phyloP scores from a whole-genome alignment of 2,113 vertebrate genomes.

The Gorsachius goisagi region DNA sequence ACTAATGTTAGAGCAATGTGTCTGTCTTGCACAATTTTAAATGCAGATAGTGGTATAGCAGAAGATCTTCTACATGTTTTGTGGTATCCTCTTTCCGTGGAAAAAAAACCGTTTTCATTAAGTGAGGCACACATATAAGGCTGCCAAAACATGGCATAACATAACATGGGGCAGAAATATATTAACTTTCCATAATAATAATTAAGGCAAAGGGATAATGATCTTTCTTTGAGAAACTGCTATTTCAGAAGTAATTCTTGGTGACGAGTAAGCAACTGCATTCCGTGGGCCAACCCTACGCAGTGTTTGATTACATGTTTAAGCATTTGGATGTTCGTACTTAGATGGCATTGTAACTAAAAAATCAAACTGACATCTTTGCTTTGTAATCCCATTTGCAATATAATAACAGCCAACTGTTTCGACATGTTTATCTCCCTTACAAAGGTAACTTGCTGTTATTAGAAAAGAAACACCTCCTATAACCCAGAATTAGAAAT shows the following conservation, averaged over 20 bases:
- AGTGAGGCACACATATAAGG: neutral
- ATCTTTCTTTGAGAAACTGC: neutral
- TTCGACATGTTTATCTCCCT: neutral
- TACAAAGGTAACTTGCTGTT: neutral
- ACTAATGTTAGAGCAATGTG: neutral
- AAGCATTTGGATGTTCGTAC: neutral
- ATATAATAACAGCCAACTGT: neutral
- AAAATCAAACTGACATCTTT: neutral
- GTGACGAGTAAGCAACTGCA: neutral
- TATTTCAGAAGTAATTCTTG: neutral
- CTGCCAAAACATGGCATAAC: neutral
- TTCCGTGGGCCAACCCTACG: fast-evolving
- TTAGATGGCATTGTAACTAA: neutral
- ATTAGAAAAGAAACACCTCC: neutral
- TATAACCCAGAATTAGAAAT: neutral
- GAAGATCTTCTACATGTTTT: neutral
- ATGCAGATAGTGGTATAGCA: neutral
- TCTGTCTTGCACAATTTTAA: neutral
- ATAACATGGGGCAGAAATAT: neutral
- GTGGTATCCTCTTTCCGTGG: neutral
- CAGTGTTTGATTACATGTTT: neutral
- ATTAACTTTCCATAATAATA: neutral
- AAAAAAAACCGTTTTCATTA: neutral
- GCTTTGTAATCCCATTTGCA: neutral
- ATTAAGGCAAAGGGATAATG: neutral